A percentile compares a stretch with the other conserved stretches of the same genome.
phyloP scores from a whole-genome alignment of 1,140 invertebrate species.

The Thrips palmi region DNA sequence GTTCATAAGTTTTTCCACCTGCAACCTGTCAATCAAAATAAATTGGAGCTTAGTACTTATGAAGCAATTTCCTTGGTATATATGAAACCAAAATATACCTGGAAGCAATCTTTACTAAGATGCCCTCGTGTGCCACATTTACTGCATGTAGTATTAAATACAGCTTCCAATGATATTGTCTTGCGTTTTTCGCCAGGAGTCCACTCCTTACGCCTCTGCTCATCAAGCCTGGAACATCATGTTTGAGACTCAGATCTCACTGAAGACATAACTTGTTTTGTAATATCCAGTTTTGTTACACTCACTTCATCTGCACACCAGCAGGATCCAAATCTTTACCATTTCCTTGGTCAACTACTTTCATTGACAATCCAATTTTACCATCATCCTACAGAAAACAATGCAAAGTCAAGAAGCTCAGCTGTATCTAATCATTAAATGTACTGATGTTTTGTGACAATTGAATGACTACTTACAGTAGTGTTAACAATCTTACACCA shows the following conservation, averaged over 20 bases:
- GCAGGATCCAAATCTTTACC: constrained; percentile 27
- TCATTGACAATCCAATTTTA: constrained; percentile 28
- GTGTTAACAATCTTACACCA: constrained; percentile 26
- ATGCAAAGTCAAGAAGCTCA: not conserved
- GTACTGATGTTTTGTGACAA: not conserved
- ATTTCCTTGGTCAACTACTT: constrained; percentile 26
- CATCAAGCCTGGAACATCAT: constrained; percentile 17
- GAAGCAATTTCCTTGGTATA: not conserved
- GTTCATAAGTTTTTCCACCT: constrained; percentile 25
- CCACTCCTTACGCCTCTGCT: constrained; percentile 20
- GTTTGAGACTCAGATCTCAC: constrained; percentile 2
- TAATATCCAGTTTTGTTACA: constrained; percentile 5
- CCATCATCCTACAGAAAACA: constrained; percentile 22
- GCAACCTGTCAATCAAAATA: constrained; percentile 15
- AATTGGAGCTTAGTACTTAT: not conserved
- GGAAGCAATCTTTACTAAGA: constrained; percentile 25
- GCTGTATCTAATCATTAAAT: not conserved
- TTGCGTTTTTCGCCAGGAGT: constrained; percentile 17
- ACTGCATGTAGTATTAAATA: constrained; percentile 25
- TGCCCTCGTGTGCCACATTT: constrained; percentile 26
- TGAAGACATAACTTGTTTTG: not conserved
- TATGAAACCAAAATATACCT: constrained; percentile 12
- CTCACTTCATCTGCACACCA: constrained; percentile 22
- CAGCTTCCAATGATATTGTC: constrained; percentile 23
- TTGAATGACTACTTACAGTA: constrained; percentile 10